phyloP scores from a whole-genome alignment of 1,140 invertebrate species.

The Zaprionus taronus region DNA sequence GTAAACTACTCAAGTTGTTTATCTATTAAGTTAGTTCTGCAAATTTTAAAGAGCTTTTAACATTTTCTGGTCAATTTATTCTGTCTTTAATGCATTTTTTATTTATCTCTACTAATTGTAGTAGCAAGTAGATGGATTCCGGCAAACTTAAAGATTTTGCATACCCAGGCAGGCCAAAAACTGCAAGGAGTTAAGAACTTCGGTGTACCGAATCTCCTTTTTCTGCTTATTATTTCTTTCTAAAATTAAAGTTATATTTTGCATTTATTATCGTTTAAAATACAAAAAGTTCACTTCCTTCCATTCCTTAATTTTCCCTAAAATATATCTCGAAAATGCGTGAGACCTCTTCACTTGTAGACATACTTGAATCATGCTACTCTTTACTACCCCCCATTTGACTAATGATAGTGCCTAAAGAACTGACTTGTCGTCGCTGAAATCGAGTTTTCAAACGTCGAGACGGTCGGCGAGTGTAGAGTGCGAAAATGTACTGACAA shows the following conservation, averaged over 20 bases:
- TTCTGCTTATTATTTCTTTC: no score
- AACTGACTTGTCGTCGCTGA: slow-evolving; percentile 40
- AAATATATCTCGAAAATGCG: neutral
- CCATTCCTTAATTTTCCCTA: neutral
- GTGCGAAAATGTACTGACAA: slow-evolving; percentile 46
- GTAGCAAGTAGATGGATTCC: no score
- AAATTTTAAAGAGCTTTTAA: neutral
- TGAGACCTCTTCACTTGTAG: neutral
- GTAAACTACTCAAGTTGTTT: neutral
- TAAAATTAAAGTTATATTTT: no score
- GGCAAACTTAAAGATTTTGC: no score
- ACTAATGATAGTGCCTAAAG: slow-evolving; percentile 33
- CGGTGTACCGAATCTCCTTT: no score
- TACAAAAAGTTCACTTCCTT: neutral
- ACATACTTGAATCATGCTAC: neutral
- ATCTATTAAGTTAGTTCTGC: neutral
- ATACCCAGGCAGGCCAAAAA: no score
- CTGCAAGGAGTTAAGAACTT: no score
- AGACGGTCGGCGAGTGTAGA: slow-evolving; percentile 8
- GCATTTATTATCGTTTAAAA: no score
- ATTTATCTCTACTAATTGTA: no score
- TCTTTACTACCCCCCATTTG: slow-evolving; percentile 12
- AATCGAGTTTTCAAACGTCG: slow-evolving; percentile 35
- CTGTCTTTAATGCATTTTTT: no score
- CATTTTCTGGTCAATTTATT: neutral